phyloP scores from a whole-genome alignment of 2,113 vertebrate genomes.

The Choloepus hoffmanni region DNA sequence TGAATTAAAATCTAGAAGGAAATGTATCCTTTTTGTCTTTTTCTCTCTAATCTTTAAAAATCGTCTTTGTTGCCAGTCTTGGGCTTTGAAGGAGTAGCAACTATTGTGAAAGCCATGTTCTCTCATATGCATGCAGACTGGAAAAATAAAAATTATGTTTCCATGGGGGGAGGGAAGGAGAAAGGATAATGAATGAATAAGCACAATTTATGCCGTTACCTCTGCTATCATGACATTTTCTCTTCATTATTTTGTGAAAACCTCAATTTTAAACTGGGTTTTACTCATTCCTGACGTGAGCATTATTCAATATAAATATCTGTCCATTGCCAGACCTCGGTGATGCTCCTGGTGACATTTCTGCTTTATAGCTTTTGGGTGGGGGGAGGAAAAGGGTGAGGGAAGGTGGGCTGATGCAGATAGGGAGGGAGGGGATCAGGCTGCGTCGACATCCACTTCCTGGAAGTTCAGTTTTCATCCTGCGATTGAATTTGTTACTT shows the following conservation, averaged over 20 bases:
- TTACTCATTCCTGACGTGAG: constrained; percentile 81
- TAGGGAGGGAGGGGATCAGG: neutral
- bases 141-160: constrained; percentile 68
- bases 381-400: neutral
- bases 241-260: constrained; percentile 83
- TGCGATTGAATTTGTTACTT: constrained; percentile 74
- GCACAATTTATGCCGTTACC: constrained; percentile 64
- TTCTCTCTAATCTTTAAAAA: constrained; percentile 50
- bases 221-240: constrained; percentile 68
- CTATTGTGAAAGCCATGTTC: neutral
- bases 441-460: constrained; percentile 53
- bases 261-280: constrained; percentile 83
- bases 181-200: constrained; percentile 77
- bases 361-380: constrained; percentile 83
- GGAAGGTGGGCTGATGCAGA: constrained; percentile 19
- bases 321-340: constrained; percentile 83
- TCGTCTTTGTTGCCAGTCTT: constrained; percentile 53
- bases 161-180: constrained; percentile 41
- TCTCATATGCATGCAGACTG: constrained; percentile 1
- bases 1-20: constrained; percentile 46
- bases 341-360: constrained; percentile 84
- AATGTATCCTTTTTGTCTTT: neutral
- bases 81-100: constrained; percentile 60
- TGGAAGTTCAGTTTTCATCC: constrained; percentile 81
- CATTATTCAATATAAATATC: constrained; percentile 83